Percentiles rank a stretch among this genome's conserved stretches.
These are phyloP conservation scores for Sipha maydis DNA, from an alignment of 2,888 invertebrate species.

Conservation along the genomic window DNA sequence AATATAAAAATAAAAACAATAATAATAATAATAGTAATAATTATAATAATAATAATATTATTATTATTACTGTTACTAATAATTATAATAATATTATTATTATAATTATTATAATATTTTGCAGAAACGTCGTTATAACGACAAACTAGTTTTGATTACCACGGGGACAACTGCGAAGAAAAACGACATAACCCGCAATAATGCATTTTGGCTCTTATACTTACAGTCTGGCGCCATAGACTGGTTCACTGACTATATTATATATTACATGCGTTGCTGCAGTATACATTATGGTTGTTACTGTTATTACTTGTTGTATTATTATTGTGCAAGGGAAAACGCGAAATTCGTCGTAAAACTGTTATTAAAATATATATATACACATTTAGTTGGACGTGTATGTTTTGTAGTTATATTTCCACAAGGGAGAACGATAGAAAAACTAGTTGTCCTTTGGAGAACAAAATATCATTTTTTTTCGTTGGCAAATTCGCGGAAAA, in stretches of 20 bases:
- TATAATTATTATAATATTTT: background rate
- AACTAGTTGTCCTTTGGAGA: background rate
- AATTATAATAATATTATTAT: background rate
- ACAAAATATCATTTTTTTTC: background rate
- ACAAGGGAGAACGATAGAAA: background rate
- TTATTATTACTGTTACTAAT: too few species aligned
- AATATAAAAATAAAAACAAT: too few species aligned
- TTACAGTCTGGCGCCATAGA: background rate
- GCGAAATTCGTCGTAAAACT: background rate
- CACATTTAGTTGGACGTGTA: too few species aligned
- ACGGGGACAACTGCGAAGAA: background rate
- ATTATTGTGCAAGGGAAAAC: too few species aligned
- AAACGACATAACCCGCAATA: background rate
- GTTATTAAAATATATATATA: too few species aligned
- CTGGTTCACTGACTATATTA: background rate
- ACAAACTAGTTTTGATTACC: constrained; percentile 35
- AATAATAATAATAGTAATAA: too few species aligned
- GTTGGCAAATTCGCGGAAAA: background rate
- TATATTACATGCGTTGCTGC: too few species aligned
- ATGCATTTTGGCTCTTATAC: constrained; percentile 10
- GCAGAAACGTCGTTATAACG: background rate
- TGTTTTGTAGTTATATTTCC: too few species aligned
- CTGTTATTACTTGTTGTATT: too few species aligned
- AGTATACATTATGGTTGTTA: too few species aligned
- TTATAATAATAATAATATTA: background rate